phyloP scores from a whole-genome alignment of 2,797 vertebrate genomes.

The Brachyrhaphis roseni region DNA sequence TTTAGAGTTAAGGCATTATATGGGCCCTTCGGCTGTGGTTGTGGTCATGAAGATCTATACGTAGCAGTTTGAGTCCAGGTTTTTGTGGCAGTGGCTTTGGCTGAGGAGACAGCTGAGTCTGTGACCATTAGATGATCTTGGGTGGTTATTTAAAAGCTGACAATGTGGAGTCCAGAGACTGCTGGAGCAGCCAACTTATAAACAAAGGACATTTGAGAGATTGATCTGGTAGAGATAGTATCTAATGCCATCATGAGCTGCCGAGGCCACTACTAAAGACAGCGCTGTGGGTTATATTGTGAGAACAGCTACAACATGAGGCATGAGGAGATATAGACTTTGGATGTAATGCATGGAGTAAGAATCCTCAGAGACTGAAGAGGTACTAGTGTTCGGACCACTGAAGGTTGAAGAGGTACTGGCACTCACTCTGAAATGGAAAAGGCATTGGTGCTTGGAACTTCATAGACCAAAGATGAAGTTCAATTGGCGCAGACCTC shows the following conservation, averaged over 20 bases:
- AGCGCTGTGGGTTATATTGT: neutral
- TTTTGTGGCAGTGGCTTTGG: neutral
- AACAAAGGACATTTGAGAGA: neutral
- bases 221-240: neutral
- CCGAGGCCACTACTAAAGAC: neutral
- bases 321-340: neutral
- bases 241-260: neutral
- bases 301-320: neutral
- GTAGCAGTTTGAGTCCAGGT: neutral
- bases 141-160: neutral
- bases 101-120: neutral
- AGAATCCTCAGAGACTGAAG: neutral
- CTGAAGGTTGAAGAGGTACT: neutral
- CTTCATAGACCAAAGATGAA: neutral
- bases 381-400: neutral
- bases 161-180: neutral
- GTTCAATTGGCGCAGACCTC: neutral
- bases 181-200: neutral
- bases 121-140: neutral
- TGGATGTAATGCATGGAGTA: neutral
- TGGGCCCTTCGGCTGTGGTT: neutral
- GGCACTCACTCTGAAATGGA: neutral
- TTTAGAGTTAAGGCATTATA: neutral
- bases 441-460: neutral
- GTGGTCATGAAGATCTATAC: too few species aligned